phyloP scores from a whole-genome alignment of 2,113 vertebrate genomes.

The Lepisosteus osseus region DNA sequence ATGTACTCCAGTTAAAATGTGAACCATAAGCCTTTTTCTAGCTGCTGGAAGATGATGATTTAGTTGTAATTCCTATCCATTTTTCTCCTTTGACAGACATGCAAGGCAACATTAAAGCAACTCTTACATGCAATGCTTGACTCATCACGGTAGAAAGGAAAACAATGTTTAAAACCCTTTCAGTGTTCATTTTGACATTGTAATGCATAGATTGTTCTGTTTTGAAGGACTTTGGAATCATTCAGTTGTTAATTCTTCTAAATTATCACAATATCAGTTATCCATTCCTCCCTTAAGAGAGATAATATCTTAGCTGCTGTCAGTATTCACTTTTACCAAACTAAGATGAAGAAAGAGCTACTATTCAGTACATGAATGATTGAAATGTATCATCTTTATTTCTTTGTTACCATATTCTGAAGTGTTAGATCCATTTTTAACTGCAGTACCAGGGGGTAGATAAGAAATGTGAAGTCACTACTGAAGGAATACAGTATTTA shows the following conservation, averaged over 20 bases:
- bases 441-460: too few relatives aligned
- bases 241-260: conserved; percentile 44
- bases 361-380: too few relatives aligned
- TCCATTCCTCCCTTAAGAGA: conserved; percentile 32
- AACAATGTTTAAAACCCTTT: conserved; percentile 27
- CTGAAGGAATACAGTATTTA: too few relatives aligned
- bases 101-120: neutral
- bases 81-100: conserved; percentile 33
- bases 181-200: conserved; percentile 26
- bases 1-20: too few relatives aligned
- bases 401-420: too few relatives aligned
- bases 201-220: conserved; percentile 33
- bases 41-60: conserved; percentile 24
- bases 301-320: neutral
- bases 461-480: too few relatives aligned
- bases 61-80: conserved; percentile 29
- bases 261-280: conserved; percentile 31
- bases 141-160: conserved; percentile 18
- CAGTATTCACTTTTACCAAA: too few relatives aligned
- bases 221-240: conserved; percentile 37
- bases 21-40: too few relatives aligned
- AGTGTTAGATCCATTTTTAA: too few relatives aligned
- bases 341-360: too few relatives aligned
- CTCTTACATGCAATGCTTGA: conserved; percentile 11
- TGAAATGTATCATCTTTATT: too few relatives aligned